Evolutionary conservation across 2,888 invertebrate species (phyloP).

Genomic region (Chouioia cunea): DNA sequence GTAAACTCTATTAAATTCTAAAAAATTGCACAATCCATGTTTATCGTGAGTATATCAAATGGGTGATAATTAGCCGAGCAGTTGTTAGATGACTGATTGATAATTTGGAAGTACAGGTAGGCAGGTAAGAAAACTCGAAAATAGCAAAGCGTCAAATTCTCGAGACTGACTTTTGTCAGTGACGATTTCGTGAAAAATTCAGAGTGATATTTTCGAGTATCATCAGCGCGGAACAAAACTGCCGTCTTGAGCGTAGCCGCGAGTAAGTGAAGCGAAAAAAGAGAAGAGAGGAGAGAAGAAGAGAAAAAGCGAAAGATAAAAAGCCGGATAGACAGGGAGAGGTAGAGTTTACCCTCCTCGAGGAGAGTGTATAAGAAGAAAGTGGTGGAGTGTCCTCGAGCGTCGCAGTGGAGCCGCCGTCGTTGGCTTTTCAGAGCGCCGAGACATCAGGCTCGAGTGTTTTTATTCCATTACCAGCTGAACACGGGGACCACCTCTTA

Average conservation of each 20-base stretch:
- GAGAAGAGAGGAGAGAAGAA: slow-evolving; percentile 5
- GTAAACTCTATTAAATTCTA: too few species aligned
- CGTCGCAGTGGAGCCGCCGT: not conserved
- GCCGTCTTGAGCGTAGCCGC: not conserved
- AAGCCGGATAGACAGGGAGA: slow-evolving; percentile 24
- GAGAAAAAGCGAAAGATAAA: slow-evolving; percentile 14
- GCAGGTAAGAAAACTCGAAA: slow-evolving; percentile 21
- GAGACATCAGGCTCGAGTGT: slow-evolving; percentile 63
- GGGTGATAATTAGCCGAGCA: not conserved
- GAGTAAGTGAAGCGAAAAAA: not conserved
- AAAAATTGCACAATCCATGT: too few species aligned
- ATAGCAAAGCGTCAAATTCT: not conserved
- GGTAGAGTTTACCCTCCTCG: not conserved
- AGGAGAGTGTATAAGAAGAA: slow-evolving; percentile 28
- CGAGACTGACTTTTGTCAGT: not conserved
- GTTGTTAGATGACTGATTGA: not conserved
- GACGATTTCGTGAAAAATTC: slow-evolving; percentile 42
- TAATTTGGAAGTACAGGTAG: too few species aligned
- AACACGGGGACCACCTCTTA: slow-evolving; percentile 57
- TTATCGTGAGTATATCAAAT: too few species aligned
- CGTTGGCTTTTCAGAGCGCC: slow-evolving; percentile 7
- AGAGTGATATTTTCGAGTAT: slow-evolving; percentile 31
- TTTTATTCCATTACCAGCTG: slow-evolving; percentile 66
- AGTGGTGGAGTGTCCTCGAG: slow-evolving; percentile 38
- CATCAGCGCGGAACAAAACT: slow-evolving; percentile 20